Evolutionary conservation across 2,113 vertebrate species (phyloP).

Genomic region (Archilochus colubris): DNA sequence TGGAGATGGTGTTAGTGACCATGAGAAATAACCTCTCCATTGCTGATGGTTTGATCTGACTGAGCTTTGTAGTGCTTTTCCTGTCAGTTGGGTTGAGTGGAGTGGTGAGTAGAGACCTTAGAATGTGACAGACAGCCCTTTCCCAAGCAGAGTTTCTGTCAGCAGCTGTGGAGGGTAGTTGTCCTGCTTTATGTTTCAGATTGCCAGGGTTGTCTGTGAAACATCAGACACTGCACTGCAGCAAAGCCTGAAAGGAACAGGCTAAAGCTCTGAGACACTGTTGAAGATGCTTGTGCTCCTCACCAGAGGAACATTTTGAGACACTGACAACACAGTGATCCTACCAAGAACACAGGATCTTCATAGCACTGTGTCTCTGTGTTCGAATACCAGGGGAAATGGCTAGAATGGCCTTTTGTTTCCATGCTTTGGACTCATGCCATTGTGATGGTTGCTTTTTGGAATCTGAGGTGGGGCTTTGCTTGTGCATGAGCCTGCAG

Average conservation of each 20-base stretch:
- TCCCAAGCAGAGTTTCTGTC: not conserved
- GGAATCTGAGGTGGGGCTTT: constrained; percentile 18
- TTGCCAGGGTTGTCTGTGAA: not conserved
- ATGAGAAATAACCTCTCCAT: not conserved
- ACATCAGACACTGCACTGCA: not conserved
- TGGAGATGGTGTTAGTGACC: not conserved
- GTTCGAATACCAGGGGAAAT: not conserved
- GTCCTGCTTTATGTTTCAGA: not conserved
- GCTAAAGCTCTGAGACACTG: not conserved
- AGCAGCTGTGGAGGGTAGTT: not conserved
- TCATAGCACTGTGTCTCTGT: not conserved
- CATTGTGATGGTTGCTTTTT: constrained; percentile 8
- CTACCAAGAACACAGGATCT: not conserved
- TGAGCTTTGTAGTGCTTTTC: not conserved
- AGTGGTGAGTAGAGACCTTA: not conserved
- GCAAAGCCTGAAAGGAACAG: not conserved
- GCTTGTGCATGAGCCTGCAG: constrained; percentile 22
- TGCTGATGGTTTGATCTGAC: not conserved
- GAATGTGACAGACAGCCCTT: not conserved
- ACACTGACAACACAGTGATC: not conserved
- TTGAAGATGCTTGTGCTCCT: not conserved
- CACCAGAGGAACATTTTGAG: not conserved
- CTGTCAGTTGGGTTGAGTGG: not conserved
- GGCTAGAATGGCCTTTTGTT: constrained; percentile 21
- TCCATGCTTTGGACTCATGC: not conserved